Conservation (phyloP, 2,888 invertebrate genomes). For the Rhorus exstirpatorius region DNA sequence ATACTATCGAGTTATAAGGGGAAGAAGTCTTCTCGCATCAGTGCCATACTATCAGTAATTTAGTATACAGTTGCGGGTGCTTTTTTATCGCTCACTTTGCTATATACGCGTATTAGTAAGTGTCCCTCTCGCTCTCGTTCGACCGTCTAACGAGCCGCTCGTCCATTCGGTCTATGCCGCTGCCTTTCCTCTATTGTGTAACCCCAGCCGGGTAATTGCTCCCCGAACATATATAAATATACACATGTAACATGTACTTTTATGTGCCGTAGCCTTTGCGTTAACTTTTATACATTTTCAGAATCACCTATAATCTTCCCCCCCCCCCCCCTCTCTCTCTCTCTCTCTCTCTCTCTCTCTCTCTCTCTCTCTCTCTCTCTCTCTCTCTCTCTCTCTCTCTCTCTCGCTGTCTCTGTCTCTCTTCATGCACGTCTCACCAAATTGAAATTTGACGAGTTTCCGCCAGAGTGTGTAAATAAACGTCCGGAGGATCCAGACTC, state of each 20-base stretch:
- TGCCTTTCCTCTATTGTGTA: conserved; percentile 64
- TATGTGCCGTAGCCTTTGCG: conserved; percentile 12
- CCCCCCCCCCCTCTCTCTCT: background rate
- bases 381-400: background rate
- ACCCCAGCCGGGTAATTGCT: conserved; percentile 50
- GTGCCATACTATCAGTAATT: conserved; percentile 44
- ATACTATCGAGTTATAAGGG: conserved; percentile 63
- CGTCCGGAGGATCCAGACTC: background rate
- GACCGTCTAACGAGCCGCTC: conserved; percentile 54
- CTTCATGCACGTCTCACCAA: conserved; percentile 26
- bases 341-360: background rate
- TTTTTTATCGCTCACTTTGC: conserved; percentile 19
- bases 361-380: background rate
- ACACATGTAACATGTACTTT: conserved; percentile 11
- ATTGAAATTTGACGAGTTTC: conserved; percentile 20
- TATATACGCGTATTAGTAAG: background rate
- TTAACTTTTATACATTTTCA: conserved; percentile 38
- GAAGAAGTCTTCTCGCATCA: conserved; percentile 59
- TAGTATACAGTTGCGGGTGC: conserved; percentile 10
- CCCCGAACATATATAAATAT: conserved; percentile 10
- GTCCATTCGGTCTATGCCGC: conserved; percentile 21
- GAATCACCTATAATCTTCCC: conserved; percentile 42
- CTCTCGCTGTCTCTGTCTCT: background rate
- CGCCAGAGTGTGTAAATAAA: conserved; percentile 20
- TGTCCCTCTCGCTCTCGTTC: conserved; percentile 39